Percentiles rank a stretch among this genome's conserved stretches.
phyloP scores from a whole-genome alignment of 2,888 invertebrate species.

The Altica lythri region DNA sequence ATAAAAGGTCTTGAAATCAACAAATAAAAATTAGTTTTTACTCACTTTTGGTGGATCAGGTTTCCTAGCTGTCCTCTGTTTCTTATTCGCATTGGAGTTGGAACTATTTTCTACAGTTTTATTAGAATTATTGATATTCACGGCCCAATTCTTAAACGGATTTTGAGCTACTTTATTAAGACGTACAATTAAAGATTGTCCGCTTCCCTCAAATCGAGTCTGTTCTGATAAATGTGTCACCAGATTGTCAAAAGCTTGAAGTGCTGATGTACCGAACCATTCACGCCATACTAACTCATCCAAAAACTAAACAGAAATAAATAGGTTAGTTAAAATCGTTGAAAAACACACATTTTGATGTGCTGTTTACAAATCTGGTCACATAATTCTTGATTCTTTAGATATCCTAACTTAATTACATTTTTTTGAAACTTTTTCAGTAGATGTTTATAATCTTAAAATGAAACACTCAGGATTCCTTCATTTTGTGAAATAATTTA shows the following conservation, averaged over 20 bases:
- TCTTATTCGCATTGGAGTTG: constrained; percentile 17
- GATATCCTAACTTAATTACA: no score
- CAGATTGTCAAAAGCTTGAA: constrained; percentile 80
- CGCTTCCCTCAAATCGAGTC: constrained; percentile 68
- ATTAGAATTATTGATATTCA: constrained; percentile 31
- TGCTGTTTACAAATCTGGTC: no score
- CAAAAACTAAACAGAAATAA: constrained; percentile 61
- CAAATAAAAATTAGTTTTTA: background rate
- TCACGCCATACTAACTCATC: constrained; percentile 90
- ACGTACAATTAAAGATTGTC: constrained; percentile 66
- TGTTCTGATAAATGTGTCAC: constrained; percentile 79
- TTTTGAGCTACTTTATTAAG: constrained; percentile 70
- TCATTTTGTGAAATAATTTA: no score
- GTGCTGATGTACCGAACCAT: constrained; percentile 77
- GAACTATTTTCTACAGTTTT: constrained; percentile 18
- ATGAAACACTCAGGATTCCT: no score
- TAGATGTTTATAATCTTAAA: no score
- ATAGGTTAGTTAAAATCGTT: no score
- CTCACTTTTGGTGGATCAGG: constrained; percentile 32
- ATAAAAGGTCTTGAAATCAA: background rate
- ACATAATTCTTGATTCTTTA: no score
- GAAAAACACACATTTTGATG: no score
- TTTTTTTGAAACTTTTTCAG: no score
- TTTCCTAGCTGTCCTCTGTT: constrained; percentile 21
- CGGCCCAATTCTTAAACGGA: constrained; percentile 71